Percentiles rank a stretch among this genome's conserved stretches.
Evolutionary conservation across 2,113 vertebrate species (phyloP).

Genomic region (Hyaena hyaena): DNA sequence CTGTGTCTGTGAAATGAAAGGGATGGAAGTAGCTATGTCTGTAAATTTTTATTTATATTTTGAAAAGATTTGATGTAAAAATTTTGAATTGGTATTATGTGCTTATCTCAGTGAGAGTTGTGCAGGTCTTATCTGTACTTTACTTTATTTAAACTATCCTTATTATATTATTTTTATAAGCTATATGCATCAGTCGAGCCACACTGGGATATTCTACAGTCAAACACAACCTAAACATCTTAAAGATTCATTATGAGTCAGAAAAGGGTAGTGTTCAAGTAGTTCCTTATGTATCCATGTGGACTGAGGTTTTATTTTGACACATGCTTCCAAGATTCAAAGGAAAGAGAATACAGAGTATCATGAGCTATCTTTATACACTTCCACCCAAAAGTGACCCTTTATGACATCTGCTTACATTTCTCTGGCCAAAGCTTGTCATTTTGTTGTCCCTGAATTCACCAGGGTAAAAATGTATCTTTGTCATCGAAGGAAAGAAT

Average conservation of each 20-base stretch:
- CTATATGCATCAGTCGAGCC: not conserved
- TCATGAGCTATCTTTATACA: not conserved
- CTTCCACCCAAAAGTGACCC: not conserved
- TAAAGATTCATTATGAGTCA: not conserved
- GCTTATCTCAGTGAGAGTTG: not conserved
- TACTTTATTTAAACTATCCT: not conserved
- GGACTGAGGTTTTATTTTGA: not conserved
- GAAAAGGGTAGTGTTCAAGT: not conserved
- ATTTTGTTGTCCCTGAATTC: not conserved
- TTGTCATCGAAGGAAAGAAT: not conserved
- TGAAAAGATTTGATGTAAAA: not conserved
- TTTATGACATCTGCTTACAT: not conserved
- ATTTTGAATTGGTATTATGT: not conserved
- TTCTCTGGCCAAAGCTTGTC: not conserved
- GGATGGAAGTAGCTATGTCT: not conserved
- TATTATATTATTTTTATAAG: constrained; percentile 4
- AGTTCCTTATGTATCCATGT: not conserved
- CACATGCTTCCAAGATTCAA: not conserved
- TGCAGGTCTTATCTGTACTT: not conserved
- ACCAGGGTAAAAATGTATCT: not conserved
- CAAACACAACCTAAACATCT: not conserved
- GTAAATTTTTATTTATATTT: not conserved
- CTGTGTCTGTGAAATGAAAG: not conserved
- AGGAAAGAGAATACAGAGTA: not conserved
- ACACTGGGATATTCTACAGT: not conserved